These are phyloP conservation scores for Heliconius melpomene DNA, from an alignment of 1,140 invertebrate genomes.

Conservation along the genomic window DNA sequence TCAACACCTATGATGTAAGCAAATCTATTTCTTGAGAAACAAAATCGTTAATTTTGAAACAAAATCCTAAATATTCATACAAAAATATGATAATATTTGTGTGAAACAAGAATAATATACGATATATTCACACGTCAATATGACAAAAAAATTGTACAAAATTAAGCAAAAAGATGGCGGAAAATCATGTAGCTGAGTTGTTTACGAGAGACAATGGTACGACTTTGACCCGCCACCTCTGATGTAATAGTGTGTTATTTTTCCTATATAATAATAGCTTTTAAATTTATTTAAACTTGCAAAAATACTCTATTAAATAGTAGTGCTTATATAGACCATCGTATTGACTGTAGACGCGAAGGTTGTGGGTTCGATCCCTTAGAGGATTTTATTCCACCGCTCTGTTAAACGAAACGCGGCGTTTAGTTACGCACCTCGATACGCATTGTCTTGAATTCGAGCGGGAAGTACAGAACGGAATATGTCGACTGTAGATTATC, in stretches of 20 bases:
- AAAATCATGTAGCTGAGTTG: slow-evolving; percentile 20
- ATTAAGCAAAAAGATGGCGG: slow-evolving; percentile 13
- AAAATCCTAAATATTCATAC: background rate
- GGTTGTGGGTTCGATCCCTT: no score
- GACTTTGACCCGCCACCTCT: slow-evolving; percentile 22
- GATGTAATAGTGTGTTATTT: background rate
- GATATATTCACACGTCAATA: slow-evolving; percentile 5
- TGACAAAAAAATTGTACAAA: slow-evolving; percentile 14
- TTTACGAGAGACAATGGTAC: slow-evolving; percentile 11
- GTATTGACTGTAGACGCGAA: no score
- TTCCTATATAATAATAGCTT: background rate
- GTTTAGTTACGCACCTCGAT: no score
- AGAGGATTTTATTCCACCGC: no score
- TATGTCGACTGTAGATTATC: no score
- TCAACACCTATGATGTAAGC: background rate
- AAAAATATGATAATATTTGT: background rate
- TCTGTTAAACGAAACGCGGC: no score
- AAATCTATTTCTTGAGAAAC: background rate
- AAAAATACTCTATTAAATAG: background rate
- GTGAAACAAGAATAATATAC: background rate
- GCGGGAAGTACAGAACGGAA: no score
- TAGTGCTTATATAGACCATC: background rate
- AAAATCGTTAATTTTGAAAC: background rate
- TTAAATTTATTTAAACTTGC: background rate
- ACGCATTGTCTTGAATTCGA: background rate